Percentiles rank a stretch among this genome's conserved stretches.
Conservation (phyloP, 2,797 vertebrate genomes). For the Coranthus polyacanthus region DNA sequence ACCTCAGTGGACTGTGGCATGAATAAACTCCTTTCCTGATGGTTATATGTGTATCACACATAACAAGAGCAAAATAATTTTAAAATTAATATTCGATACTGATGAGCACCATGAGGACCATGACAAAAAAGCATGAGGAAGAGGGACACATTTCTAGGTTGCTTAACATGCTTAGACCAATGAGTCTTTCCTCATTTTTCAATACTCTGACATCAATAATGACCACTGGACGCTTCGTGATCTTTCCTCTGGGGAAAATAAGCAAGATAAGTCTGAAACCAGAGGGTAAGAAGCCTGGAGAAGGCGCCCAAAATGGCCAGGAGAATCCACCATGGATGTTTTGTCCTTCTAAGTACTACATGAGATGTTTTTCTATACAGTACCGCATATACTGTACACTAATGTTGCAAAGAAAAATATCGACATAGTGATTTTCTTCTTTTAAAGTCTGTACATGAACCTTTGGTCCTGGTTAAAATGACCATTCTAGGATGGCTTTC, state of each 20-base stretch:
- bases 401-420: slow-evolving; percentile 76
- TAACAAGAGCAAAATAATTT: slow-evolving; percentile 37
- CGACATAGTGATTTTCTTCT: slow-evolving; percentile 71
- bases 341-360: slow-evolving; percentile 65
- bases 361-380: slow-evolving; percentile 64
- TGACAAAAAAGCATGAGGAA: slow-evolving; percentile 68
- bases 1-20: slow-evolving; percentile 51
- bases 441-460: slow-evolving; percentile 73
- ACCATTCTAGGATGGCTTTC: slow-evolving; percentile 70
- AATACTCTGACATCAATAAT: slow-evolving; percentile 79
- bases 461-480: slow-evolving; percentile 81
- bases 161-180: slow-evolving; percentile 78
- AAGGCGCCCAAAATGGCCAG: slow-evolving; percentile 61
- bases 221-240: slow-evolving; percentile 60
- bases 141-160: slow-evolving; percentile 79
- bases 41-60: slow-evolving; percentile 38
- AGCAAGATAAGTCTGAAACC: slow-evolving; percentile 59
- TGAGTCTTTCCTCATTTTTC: slow-evolving; percentile 70
- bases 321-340: slow-evolving; percentile 59
- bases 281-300: slow-evolving; percentile 55
- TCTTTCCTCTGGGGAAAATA: slow-evolving; percentile 68
- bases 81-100: slow-evolving; percentile 38
- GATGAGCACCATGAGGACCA: slow-evolving; percentile 63
- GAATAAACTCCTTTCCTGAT: slow-evolving; percentile 48
- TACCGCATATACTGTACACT: slow-evolving; percentile 68